Evolutionary conservation across 2,797 vertebrate genomes (phyloP), one percentile per base, ranked within the genome.

Genomic region (Buphagus erythrorhynchus): DNA sequence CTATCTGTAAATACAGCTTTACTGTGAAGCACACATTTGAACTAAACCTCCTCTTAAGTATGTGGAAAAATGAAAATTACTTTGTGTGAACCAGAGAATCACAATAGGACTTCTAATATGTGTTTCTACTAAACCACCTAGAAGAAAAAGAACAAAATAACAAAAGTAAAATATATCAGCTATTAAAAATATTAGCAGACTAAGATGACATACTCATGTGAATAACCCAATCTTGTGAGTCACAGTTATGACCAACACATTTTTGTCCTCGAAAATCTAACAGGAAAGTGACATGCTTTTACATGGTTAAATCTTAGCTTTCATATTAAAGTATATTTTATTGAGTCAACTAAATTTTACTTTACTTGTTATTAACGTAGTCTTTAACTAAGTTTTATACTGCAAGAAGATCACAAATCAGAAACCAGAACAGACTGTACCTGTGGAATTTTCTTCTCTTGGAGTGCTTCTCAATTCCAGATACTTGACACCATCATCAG

Each of bases 401-500:
- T 25, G 46, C 5, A 45, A 35, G 14, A 69, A 67, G 22, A 33
- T 69, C 29, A 26, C 1, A 48, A 86, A 93, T 22, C 46, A 69
- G 76, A 84, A 78, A 54, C 3, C 25, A 86, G 19, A 87, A 92
- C 25, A 54, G 48, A 81, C 7, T 12, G 11, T 96, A 99, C 99
- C 99, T 94, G 99, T 99, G 75, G 95, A 86, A 45, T 94, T 97
- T 86, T 99, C 99, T 86, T 98, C 98, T 92, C 99, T 98, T 28
- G 99, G 99, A 35, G 99, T 99, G 96, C 99, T 99, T 93, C 99
- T 98, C 66, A 99, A 93, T 93, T 99, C 99, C 95, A 99, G 96
- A 94, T 99, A 99, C 96, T 99, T 99, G 46, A 99, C 99, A 46
- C 99, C 99, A 95, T 99, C 99, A 59, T 98, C 98, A 51, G 99